Percentiles rank a stretch among this genome's conserved stretches.
Evolutionary conservation across 2,797 vertebrate species (phyloP).

Genomic region (Salmo trutta): DNA sequence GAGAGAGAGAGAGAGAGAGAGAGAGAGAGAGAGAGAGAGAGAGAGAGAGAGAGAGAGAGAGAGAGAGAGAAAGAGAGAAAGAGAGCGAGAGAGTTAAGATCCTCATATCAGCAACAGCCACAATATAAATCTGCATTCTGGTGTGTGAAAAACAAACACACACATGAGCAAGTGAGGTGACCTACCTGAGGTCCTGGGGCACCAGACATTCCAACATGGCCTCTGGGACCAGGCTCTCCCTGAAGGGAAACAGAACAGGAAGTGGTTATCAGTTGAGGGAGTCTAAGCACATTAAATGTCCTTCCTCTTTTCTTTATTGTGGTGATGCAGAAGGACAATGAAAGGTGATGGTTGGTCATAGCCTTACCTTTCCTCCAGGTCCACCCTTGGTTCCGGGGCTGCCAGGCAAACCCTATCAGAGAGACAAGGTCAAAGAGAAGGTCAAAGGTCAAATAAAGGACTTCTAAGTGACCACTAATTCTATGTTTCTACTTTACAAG

Average conservation of each 20-base stretch:
- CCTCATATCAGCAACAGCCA: not conserved
- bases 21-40: too few species aligned
- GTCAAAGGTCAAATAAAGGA: not conserved
- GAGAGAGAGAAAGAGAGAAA: constrained; percentile 33
- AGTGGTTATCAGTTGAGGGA: not conserved
- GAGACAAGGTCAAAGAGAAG: constrained; percentile 18
- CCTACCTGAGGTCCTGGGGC: constrained; percentile 84
- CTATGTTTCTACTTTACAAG: not conserved
- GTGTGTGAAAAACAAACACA: not conserved
- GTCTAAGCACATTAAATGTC: too few species aligned
- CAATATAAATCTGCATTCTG: not conserved
- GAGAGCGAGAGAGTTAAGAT: too few species aligned
- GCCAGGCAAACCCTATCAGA: constrained; percentile 86
- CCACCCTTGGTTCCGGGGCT: constrained; percentile 90
- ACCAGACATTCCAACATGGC: constrained; percentile 80
- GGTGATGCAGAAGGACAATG: not conserved
- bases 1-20: too few species aligned
- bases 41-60: constrained; percentile 38
- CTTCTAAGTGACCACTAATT: too few species aligned
- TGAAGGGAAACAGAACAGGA: constrained; percentile 46
- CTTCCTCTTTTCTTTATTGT: not conserved
- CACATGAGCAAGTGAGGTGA: constrained; percentile 21
- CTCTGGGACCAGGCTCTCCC: constrained; percentile 87
- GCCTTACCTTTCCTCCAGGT: constrained; percentile 82
- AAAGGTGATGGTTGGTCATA: not conserved